Evolutionary conservation across 2,888 invertebrate genomes (phyloP).

Genomic region (Lissocephala sabroskyi): DNA sequence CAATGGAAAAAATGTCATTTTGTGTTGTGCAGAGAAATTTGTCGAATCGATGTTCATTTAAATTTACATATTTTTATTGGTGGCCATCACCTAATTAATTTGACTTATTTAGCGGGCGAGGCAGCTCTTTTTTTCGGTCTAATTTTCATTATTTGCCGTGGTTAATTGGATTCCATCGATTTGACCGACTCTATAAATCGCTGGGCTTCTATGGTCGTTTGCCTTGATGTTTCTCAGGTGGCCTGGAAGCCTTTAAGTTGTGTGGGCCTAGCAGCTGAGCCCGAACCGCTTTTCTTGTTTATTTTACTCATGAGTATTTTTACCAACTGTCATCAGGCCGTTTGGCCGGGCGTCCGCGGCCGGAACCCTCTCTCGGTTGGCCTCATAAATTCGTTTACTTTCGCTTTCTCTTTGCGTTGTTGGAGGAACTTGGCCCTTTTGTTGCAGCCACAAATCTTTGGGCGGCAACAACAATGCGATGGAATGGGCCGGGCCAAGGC

Average conservation of each 20-base stretch:
- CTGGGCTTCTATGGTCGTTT: too few relatives aligned
- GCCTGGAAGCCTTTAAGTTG: conserved; percentile 16
- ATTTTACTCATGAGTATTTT: conserved; percentile 53
- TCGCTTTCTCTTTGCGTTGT: conserved; percentile 38
- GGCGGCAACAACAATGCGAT: conserved; percentile 28
- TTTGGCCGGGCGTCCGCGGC: conserved; percentile 1
- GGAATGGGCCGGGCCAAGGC: too few relatives aligned
- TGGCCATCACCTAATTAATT: conserved; percentile 8
- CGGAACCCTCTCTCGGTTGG: conserved; percentile 16
- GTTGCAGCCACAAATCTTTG: conserved; percentile 54
- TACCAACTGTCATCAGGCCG: conserved; percentile 3
- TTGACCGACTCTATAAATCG: too few relatives aligned
- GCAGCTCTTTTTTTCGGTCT: neutral
- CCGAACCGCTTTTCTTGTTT: conserved; percentile 27
- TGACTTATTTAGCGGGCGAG: conserved; percentile 2
- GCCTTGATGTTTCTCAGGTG: too few relatives aligned
- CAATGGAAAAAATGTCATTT: conserved; percentile 5
- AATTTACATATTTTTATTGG: conserved; percentile 1
- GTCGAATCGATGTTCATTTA: conserved; percentile 18
- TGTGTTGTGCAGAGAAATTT: neutral
- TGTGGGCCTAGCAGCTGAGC: neutral
- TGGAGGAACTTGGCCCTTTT: conserved; percentile 38
- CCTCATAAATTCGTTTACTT: conserved; percentile 61
- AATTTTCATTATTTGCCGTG: neutral
- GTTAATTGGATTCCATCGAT: too few relatives aligned